These are phyloP conservation scores for Pleuronectes platessa DNA, from an alignment of 2,113 vertebrate genomes.

Conservation along the genomic window DNA sequence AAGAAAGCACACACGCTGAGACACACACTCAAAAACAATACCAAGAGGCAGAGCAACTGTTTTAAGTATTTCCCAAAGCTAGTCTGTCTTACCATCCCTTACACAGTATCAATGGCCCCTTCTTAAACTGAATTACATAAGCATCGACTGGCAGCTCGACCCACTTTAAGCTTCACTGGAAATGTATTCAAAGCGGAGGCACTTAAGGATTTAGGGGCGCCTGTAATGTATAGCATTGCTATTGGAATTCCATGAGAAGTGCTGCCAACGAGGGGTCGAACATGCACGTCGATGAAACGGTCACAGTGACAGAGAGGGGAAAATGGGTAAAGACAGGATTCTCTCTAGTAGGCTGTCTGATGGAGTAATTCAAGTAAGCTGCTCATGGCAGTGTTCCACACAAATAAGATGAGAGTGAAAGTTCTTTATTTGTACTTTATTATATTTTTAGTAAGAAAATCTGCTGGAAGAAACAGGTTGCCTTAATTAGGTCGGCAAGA, in stretches of 20 bases:
- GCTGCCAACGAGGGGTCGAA: conserved; percentile 13
- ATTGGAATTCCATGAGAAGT: conserved; percentile 26
- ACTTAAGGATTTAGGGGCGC: conserved; percentile 24
- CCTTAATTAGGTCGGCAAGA: neutral
- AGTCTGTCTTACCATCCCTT: conserved; percentile 4
- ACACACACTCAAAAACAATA: conserved; percentile 10
- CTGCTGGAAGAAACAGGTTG: neutral
- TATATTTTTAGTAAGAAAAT: conserved; percentile 1
- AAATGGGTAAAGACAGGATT: neutral
- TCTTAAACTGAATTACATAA: conserved; percentile 36
- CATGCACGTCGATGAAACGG: conserved; percentile 29
- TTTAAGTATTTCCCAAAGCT: conserved; percentile 36
- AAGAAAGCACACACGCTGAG: conserved; percentile 8
- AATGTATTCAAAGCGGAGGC: conserved; percentile 28
- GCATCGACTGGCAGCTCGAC: conserved; percentile 28
- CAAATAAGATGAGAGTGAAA: neutral
- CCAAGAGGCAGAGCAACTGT: conserved; percentile 17
- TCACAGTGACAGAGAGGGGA: neutral
- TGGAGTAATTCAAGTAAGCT: conserved; percentile 8
- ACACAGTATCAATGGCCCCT: conserved; percentile 14
- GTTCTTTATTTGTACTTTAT: conserved; percentile 1
- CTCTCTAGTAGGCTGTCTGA: conserved; percentile 2
- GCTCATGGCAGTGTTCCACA: neutral
- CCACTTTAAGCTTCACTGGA: conserved; percentile 26
- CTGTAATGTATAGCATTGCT: conserved; percentile 19